Conservation (phyloP, 2,888 invertebrate genomes). For the Notodonta dromedarius region DNA sequence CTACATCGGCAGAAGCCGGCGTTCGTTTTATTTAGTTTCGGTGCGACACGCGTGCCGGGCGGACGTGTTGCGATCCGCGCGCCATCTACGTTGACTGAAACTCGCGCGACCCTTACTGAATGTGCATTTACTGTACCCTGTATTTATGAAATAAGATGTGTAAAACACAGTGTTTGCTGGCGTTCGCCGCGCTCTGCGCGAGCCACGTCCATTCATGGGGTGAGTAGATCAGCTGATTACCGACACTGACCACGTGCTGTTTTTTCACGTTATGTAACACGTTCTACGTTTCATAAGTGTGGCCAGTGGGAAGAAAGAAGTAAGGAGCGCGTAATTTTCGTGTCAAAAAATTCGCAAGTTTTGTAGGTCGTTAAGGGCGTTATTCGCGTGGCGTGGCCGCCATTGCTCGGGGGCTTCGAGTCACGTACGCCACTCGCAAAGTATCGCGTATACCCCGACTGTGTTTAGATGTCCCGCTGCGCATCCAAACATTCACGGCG, state of each 20-base stretch:
- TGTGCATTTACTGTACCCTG: constrained; percentile 64
- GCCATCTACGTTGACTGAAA: constrained; percentile 67
- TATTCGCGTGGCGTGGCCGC: constrained; percentile 80
- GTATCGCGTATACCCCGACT: constrained; percentile 50
- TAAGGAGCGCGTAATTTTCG: constrained; percentile 22
- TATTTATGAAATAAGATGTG: constrained; percentile 79
- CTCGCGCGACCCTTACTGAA: constrained; percentile 64
- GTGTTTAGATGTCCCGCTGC: constrained; percentile 43
- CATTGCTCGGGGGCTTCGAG: constrained; percentile 75
- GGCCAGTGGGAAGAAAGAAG: constrained; percentile 15
- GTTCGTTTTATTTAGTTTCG: constrained; percentile 63
- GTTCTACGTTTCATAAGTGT: constrained; percentile 14
- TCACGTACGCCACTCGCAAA: constrained; percentile 81
- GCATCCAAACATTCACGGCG: constrained; percentile 18
- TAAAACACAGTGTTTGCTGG: constrained; percentile 63
- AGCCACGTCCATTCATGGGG: constrained; percentile 70
- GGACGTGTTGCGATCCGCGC: constrained; percentile 63
- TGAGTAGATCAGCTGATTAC: constrained; percentile 78
- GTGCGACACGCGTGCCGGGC: constrained; percentile 59
- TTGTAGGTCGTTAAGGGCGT: constrained; percentile 71
- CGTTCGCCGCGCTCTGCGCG: constrained; percentile 56
- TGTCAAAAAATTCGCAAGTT: constrained; percentile 27
- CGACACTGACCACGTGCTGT: constrained; percentile 68
- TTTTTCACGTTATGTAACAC: constrained; percentile 70
- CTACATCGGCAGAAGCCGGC: constrained; percentile 51